Evolutionary conservation across 2,113 vertebrate genomes (phyloP).

Genomic region (human): GRCh38 chr14:32097001-32097500

Average conservation of each 20-base stretch:
- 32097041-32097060: neutral
- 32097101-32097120: neutral
- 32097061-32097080: neutral
- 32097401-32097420: neutral
- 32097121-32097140: neutral
- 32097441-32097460: slow-evolving; percentile 20
- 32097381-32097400: neutral
- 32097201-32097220: neutral
- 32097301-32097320: neutral
- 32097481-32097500: neutral
- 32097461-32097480: slow-evolving; percentile 12
- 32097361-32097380: neutral
- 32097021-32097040: neutral
- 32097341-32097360: neutral
- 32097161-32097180: neutral
- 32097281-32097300: neutral
- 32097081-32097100: neutral
- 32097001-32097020: neutral
- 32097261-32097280: neutral
- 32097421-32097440: slow-evolving; percentile 33
- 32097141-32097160: neutral
- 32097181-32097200: neutral
- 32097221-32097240: neutral
- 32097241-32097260: neutral
- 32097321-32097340: neutral